Conservation (phyloP, 2,888 invertebrate genomes). For the Gasteruption jaculator region DNA sequence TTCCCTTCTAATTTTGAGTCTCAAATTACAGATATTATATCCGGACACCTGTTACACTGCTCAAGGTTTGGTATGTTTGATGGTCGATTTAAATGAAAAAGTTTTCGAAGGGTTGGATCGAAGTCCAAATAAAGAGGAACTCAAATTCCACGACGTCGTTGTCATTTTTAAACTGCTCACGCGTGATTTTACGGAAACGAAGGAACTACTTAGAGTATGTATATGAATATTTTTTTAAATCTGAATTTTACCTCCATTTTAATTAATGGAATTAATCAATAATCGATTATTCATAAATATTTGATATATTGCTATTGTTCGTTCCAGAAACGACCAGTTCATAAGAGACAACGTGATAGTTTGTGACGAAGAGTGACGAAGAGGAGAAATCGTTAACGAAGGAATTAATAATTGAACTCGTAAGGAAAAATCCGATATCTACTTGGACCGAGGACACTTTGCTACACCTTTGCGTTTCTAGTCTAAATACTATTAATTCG, state of each 20-base stretch:
- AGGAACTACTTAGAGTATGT: slow-evolving; percentile 49
- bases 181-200: slow-evolving; percentile 55
- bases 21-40: slow-evolving; percentile 55
- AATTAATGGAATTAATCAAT: too few relatives aligned
- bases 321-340: slow-evolving; percentile 63
- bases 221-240: not conserved
- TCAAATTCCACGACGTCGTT: slow-evolving; percentile 66
- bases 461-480: slow-evolving; percentile 78
- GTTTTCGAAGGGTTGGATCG: slow-evolving; percentile 54
- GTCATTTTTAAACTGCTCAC: slow-evolving; percentile 67
- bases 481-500: slow-evolving; percentile 72
- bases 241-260: too few relatives aligned
- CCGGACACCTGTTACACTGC: slow-evolving; percentile 83
- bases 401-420: slow-evolving; percentile 56
- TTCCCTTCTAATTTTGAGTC: too few relatives aligned
- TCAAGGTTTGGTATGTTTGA: slow-evolving; percentile 78
- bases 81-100: slow-evolving; percentile 69
- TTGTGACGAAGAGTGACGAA: slow-evolving; percentile 71
- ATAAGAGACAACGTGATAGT: slow-evolving; percentile 74
- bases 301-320: not conserved
- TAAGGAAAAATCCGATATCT: slow-evolving; percentile 65
- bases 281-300: not conserved
- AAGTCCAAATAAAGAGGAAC: slow-evolving; percentile 53
- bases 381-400: slow-evolving; percentile 51
- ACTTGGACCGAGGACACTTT: slow-evolving; percentile 73